Base-by-base conservation (phyloP, 2,113 vertebrate species). In the Diadophis punctatus region DNA sequence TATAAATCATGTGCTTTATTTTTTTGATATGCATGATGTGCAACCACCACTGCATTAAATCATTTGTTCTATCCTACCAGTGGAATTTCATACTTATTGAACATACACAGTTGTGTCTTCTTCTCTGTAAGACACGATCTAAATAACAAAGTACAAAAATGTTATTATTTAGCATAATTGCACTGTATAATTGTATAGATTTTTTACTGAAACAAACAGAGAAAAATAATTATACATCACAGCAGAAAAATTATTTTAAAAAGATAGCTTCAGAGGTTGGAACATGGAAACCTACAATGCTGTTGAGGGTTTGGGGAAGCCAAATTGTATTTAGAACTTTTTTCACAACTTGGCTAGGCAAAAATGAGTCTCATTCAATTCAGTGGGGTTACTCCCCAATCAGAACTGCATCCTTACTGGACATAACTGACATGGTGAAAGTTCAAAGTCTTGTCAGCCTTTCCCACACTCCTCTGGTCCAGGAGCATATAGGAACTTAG, bases 81-180 rank as follows among this genome's bases (percentile, higher is more conserved):
- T 95, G 95, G 95, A 97, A 96, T 95, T 93, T 94, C 94, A 96
- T 94, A 96, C 96, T 96, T 95, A 97, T 90, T 96, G 96, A 88
- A 93, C 85, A 93, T 92, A 90, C 90, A 92, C 92, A 90, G 93
- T 95, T 94, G 95, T 86, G 89, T 94, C 95, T 97, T 92, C 48
- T 94, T 96, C 94, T 95, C 95, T 0, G 10, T 2, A 22, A 97
- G 93, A 94, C 90, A 95, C 91, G 94, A 91, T 93, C 93, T 95
- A 96, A 97, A 95, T 92, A 93, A 95, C 95, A 95, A 95, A 93
- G 86, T 88, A 96, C 94, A 95, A 94, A 90, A 95, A 30, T 92
- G 95, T 60, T 92, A 95, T 96, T 97, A 96, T 97, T 97, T 97
- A 92, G 90, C 93, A 96, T 96, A 97, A 97, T 93, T 95, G 90